Base-by-base conservation (phyloP, 2,113 vertebrate species). In the Motacilla alba region DNA sequence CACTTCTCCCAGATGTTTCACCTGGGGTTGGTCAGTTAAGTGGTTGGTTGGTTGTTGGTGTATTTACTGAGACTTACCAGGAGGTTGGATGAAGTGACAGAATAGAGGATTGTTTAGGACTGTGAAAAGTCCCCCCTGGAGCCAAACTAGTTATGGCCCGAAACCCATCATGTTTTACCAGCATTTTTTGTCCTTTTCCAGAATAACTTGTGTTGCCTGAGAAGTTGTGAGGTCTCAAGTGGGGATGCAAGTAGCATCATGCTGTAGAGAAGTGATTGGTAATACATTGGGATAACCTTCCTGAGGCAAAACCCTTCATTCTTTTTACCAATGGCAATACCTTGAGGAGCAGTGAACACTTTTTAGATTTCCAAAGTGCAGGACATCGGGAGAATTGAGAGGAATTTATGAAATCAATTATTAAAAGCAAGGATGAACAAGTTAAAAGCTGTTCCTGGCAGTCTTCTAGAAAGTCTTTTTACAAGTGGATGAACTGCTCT, bases 391-490 rank as follows among this genome's bases (percentile, higher is more conserved):
- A 67, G n/a, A 74, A 69, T 39, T 35, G 59, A 66, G 46, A 78
- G 26, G 69, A 94, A 60, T 78, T 94, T 75, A 23, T 83, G 4
- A 72, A 96, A 90, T 89, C 26, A 74, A 2, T 92, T 67, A 59
- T 68, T 56, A 69, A 88, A 94, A 89, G 35, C 28, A 49, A 39
- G 20, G 50, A 52, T 60, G 74, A 89, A 18, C 60, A 76, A 89
- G 63, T 87, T 81, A 78, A 94, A 95, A 94, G 35, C 72, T 84
- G 46, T 82, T 93, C 41, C 66, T 96, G 86, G 56, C 75, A 81
- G 11, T 47, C 47, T 95, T 35, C 52, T 52, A 35, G 49, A 80
- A 93, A 84, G 44, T 68, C 66, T 76, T 85, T 89, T 90, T 75
- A 55, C 63, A 87, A 94, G 80, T 69, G 76, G 66, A 58, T 82